A percentile compares a stretch with the other conserved stretches of the same genome.
These are phyloP conservation scores for Drosophila anomelani DNA, from an alignment of 2,888 invertebrate genomes.

Conservation along the genomic window DNA sequence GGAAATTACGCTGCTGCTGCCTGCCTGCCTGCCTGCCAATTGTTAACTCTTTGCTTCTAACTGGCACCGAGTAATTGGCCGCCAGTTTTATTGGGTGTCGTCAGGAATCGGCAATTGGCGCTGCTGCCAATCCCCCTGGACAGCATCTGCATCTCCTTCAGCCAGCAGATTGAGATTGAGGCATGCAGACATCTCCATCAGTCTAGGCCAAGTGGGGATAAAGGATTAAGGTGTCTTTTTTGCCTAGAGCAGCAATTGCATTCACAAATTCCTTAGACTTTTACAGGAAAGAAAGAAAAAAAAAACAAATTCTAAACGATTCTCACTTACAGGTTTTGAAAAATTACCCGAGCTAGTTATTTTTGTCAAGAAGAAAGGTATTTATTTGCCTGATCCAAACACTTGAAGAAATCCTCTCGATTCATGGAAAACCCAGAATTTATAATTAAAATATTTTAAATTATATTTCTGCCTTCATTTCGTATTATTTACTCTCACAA, in stretches of 20 bases:
- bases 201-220: conserved; percentile 1
- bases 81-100: conserved; percentile 76
- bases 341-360: not conserved
- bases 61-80: conserved; percentile 58
- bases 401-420: not conserved
- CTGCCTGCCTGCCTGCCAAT: not conserved
- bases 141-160: conserved; percentile 10
- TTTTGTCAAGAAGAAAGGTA: not conserved
- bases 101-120: conserved; percentile 73
- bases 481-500: too few relatives aligned
- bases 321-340: conserved; percentile 3
- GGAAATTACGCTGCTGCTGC: conserved; percentile 69
- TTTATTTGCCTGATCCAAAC: not conserved
- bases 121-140: conserved; percentile 36
- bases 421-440: too few relatives aligned
- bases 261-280: conserved; percentile 8
- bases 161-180: conserved; percentile 17
- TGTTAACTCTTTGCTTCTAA: not conserved
- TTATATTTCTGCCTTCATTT: too few relatives aligned
- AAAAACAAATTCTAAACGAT: conserved; percentile 3
- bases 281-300: not conserved
- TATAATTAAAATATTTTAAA: too few relatives aligned
- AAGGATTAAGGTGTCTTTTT: not conserved
- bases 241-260: conserved; percentile 13
- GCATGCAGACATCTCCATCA: conserved; percentile 33